Percentiles rank a stretch among this genome's conserved stretches.
These are phyloP conservation scores for Pantala flavescens DNA, from an alignment of 1,140 invertebrate genomes.

Conservation along the genomic window DNA sequence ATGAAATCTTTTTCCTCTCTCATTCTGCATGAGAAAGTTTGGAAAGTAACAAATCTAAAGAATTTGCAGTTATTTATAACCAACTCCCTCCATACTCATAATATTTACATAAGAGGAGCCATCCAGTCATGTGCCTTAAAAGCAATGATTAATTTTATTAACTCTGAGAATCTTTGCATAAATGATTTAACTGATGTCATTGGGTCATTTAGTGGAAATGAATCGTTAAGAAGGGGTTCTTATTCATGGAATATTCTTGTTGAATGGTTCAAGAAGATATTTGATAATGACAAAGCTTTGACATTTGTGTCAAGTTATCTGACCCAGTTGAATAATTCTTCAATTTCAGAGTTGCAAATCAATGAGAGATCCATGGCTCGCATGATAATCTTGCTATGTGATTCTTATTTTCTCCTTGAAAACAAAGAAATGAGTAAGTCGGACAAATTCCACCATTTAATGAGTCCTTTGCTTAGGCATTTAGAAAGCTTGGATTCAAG, in stretches of 20 bases:
- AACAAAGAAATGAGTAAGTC: background rate
- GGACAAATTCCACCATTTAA: background rate
- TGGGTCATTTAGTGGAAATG: constrained; percentile 19
- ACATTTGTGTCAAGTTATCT: background rate
- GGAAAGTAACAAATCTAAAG: constrained; percentile 17
- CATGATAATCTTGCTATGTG: constrained; percentile 16
- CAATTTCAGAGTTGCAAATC: background rate
- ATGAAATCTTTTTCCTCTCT: constrained; percentile 24
- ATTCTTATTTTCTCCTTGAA: constrained; percentile 11
- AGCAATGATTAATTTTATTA: constrained; percentile 20
- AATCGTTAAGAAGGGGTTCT: constrained; percentile 23
- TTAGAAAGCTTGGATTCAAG: constrained; percentile 12
- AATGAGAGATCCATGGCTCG: constrained; percentile 2
- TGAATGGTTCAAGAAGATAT: constrained; percentile 20
- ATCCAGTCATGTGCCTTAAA: constrained; percentile 25
- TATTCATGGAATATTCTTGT: constrained; percentile 20
- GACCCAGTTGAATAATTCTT: background rate
- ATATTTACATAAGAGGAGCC: constrained; percentile 25
- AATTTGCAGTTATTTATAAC: constrained; percentile 23
- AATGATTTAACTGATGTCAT: constrained; percentile 19
- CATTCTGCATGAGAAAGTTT: constrained; percentile 12
- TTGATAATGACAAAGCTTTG: constrained; percentile 12
- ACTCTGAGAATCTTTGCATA: constrained; percentile 7
- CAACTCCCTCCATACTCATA: constrained; percentile 24
- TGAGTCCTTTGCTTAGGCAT: background rate